Evolutionary conservation across 2,888 invertebrate species (phyloP).

Genomic region (Abrostola triplasia): DNA sequence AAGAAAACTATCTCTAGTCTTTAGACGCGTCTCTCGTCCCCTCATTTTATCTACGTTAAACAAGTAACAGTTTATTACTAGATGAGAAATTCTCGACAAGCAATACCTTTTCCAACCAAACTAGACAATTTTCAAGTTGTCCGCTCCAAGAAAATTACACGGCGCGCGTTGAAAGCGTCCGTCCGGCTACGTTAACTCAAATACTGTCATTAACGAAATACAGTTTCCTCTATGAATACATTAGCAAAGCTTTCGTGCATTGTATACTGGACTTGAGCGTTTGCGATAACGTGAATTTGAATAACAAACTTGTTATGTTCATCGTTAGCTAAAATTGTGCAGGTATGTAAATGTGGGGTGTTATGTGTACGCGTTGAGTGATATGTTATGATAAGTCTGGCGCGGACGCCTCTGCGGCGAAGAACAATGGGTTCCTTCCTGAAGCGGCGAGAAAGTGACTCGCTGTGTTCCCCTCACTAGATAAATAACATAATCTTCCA

Average conservation of each 20-base stretch:
- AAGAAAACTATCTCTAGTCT: conserved; percentile 72
- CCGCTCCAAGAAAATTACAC: conserved; percentile 70
- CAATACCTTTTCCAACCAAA: conserved; percentile 73
- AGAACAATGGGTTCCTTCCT: conserved; percentile 76
- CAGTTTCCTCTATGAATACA: conserved; percentile 62
- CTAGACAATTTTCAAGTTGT: conserved; percentile 74
- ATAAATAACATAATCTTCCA: conserved; percentile 72
- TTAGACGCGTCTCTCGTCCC: conserved; percentile 60
- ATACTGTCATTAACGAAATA: conserved; percentile 73
- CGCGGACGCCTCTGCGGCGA: conserved; percentile 64
- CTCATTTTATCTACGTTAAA: conserved; percentile 76
- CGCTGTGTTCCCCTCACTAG: conserved; percentile 63
- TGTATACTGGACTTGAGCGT: conserved; percentile 60
- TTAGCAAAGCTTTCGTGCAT: conserved; percentile 56
- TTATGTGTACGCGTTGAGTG: conserved; percentile 60
- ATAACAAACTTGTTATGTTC: conserved; percentile 63
- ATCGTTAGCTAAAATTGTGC: conserved; percentile 68
- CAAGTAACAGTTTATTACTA: conserved; percentile 79
- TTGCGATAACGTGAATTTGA: conserved; percentile 61
- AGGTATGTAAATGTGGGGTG: conserved; percentile 68
- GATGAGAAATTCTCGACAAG: conserved; percentile 68
- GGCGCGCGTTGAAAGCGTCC: conserved; percentile 63
- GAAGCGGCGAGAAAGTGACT: conserved; percentile 63
- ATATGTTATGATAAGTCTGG: conserved; percentile 58
- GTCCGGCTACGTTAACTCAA: conserved; percentile 60